A percentile compares a stretch with the other conserved stretches of the same genome.
Conservation (phyloP, 2,888 invertebrate species). For the Nephrotoma flavescens region DNA sequence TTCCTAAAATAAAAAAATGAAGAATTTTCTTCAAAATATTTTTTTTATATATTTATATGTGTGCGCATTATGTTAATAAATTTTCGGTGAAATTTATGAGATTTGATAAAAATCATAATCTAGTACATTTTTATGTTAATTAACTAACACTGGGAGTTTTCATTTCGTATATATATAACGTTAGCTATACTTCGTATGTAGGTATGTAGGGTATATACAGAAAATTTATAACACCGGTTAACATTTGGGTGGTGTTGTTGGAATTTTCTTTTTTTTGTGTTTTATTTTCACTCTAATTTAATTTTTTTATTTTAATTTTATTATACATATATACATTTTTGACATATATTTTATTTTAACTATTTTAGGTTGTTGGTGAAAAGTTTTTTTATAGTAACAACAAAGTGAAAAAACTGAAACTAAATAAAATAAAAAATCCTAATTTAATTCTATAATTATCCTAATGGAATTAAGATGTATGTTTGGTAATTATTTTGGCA, state of each 20-base stretch:
- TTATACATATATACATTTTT: background rate
- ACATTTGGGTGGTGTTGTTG: background rate
- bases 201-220: background rate
- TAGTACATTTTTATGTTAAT: slow-evolving; percentile 7
- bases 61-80: slow-evolving; percentile 8
- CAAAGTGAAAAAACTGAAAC: background rate
- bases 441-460: background rate
- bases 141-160: slow-evolving; percentile 4
- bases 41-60: background rate
- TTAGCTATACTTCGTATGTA: background rate
- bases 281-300: background rate
- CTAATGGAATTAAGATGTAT: slow-evolving; percentile 3
- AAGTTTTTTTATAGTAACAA: background rate
- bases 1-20: background rate
- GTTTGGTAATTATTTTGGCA: background rate
- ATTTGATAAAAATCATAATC: slow-evolving; percentile 6
- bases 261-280: background rate
- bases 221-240: background rate
- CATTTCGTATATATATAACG: background rate
- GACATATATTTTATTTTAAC: background rate
- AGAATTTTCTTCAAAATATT: background rate
- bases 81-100: slow-evolving; percentile 6
- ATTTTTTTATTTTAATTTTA: background rate
- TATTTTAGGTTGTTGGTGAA: background rate
- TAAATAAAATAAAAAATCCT: background rate